A percentile compares a stretch with the other conserved stretches of the same genome.
Evolutionary conservation across 2,113 vertebrate genomes (phyloP).

Genomic region (Dipodomys merriami): DNA sequence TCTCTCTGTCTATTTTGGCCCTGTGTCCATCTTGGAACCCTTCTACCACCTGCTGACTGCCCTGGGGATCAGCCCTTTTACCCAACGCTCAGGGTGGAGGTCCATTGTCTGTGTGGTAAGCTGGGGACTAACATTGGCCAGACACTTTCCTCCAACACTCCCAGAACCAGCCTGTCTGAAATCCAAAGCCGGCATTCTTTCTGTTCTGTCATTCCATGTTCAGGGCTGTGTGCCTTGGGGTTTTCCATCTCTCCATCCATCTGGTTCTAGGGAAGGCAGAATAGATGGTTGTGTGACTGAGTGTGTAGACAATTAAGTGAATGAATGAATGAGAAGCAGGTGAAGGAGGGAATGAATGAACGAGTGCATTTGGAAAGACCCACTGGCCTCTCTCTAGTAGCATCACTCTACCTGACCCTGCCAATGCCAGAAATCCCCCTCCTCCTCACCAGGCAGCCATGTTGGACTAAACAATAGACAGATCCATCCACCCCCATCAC

Average conservation of each 20-base stretch:
- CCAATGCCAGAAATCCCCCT: no score
- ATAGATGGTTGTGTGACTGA: accelerated
- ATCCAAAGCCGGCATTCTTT: not conserved
- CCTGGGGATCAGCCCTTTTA: not conserved
- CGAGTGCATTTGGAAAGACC: not conserved
- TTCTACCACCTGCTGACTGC: no score
- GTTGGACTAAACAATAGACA: slow-evolving; percentile 21
- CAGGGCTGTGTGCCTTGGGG: not conserved
- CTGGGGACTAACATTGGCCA: accelerated
- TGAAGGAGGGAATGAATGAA: not conserved
- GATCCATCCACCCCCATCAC: slow-evolving; percentile 14
- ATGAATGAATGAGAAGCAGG: not conserved
- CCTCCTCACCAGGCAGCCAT: accelerated
- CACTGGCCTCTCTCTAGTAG: not conserved
- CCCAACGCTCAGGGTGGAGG: accelerated
- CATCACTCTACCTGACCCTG: accelerated
- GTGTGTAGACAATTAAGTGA: not conserved
- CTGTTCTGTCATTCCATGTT: not conserved
- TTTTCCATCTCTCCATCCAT: not conserved
- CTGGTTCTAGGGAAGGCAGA: not conserved
- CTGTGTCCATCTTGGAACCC: accelerated
- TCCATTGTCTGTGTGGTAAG: accelerated
- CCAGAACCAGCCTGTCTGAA: not conserved
- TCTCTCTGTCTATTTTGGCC: not conserved
- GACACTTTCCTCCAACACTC: not conserved